Percentiles rank a stretch among this genome's conserved stretches.
Evolutionary conservation across 2,888 invertebrate species (phyloP).

Genomic region (Parochlus steinenii): DNA sequence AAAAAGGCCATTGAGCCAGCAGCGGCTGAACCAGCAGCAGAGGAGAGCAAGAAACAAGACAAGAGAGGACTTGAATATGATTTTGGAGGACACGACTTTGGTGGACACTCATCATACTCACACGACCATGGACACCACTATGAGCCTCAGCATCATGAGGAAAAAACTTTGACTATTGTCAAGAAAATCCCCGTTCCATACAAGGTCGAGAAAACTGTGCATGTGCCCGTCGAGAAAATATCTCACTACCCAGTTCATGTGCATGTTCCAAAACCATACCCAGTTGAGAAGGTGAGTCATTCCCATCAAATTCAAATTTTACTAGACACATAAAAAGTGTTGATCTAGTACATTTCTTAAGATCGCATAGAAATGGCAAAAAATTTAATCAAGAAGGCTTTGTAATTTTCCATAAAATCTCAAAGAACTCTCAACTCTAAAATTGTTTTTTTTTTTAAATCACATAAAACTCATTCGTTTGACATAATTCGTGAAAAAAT

Average conservation of each 20-base stretch:
- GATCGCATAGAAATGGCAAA: too few relatives aligned
- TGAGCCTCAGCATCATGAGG: conserved; percentile 33
- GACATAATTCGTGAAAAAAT: too few relatives aligned
- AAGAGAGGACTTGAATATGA: conserved; percentile 49
- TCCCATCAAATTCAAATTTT: not conserved
- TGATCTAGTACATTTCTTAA: too few relatives aligned
- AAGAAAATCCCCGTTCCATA: conserved; percentile 56
- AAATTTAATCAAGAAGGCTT: too few relatives aligned
- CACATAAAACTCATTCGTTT: too few relatives aligned
- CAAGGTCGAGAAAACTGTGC: conserved; percentile 51
- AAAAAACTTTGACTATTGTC: conserved; percentile 54
- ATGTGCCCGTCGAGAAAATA: conserved; percentile 57
- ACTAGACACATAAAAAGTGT: too few relatives aligned
- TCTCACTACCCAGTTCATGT: conserved; percentile 65
- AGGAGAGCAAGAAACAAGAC: conserved; percentile 48
- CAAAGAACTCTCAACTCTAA: too few relatives aligned
- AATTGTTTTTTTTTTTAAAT: too few relatives aligned
- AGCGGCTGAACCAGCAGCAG: conserved; percentile 21
- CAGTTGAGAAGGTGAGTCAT: conserved; percentile 42
- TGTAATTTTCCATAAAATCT: too few relatives aligned
- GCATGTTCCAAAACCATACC: conserved; percentile 61
- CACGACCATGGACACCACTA: conserved; percentile 10
- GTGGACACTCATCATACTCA: conserved; percentile 21
- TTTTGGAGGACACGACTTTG: conserved; percentile 35
- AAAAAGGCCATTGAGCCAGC: conserved; percentile 19